Base-by-base conservation (phyloP, 2,888 invertebrate species). In the Synanthedon formicaeformis region DNA sequence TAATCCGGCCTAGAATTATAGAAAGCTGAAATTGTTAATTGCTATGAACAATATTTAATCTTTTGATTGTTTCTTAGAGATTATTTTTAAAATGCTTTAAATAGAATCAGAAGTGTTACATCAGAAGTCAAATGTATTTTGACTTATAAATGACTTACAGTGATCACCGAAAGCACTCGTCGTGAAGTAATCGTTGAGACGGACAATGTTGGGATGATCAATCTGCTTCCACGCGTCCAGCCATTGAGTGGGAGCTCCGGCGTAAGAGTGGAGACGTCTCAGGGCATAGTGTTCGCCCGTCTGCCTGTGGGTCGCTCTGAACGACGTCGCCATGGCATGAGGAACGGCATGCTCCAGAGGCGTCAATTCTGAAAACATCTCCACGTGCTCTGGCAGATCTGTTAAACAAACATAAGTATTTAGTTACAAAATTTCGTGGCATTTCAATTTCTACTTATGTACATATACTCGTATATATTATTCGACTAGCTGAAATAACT, bases 161-260 rank as follows among this genome's bases (percentile, higher is more conserved):
- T 94, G 93, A 88, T 99, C 99, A 65, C 96, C 96, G 83, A 99
- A 99, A 50, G 95, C 94, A 87, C 97, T 96, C 48, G 98, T 98
- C 41, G 96, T 94, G 84, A 98, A 97, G 63, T 96, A 94, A 77
- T 98, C 97, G 70, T 95, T 91, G 55, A 99, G 88, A 66, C 94
- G 94, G 56, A 98, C 96, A 63, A 99, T 91, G 88, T 98, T 98
- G 66, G 98, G 95, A 84, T 99, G 98, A 71, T 93, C 93, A 54
- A 99, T 89, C 81, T 96, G 94, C 78, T 96, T 97, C 99, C 99
- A 99, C 88, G 93, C 91, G 65, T 98, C 98, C 48, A 98, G 93
- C 88, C 96, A 93, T 71, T 97, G 96, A 48, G 94, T 92, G 64
- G 93, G 93, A 61, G 93, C 92, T 45, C 95, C 91, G 72, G 94